Evolutionary conservation across 2,888 invertebrate species (phyloP), one percentile per base, ranked within the genome.

Genomic region (Litoditis marina): DNA sequence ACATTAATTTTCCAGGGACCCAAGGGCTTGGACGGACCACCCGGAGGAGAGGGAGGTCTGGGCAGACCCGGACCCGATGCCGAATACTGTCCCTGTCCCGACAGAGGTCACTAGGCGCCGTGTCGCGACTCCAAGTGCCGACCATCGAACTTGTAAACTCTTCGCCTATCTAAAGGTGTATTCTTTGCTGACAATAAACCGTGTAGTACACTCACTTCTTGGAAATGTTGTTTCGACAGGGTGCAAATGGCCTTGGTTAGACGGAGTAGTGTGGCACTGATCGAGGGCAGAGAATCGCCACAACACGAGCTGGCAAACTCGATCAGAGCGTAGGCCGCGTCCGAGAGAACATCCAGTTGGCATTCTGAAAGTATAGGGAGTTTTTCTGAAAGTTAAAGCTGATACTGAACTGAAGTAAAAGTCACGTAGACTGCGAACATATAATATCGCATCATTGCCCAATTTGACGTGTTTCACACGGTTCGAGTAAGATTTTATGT

Each of bases 1-100:
- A 57, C 42, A 53, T 11, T 57, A 2, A 34, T 19, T 19, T 25
- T 61, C 25, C 25, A 57, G 53, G 77, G 77, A 62, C 65, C 71
- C 46, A 63, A 60, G 44, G 78, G 78, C 62, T 56, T 66, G 19
- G 65, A 67, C 34, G 78, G 78, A 55, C 68, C 68, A 49, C 68
- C 71, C 57, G 79, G 79, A 47, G 62, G 57, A 28, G 62, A 62
- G 50, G 72, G 72, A 69, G 66, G 60, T 42, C 42, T 63, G 28
- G 72, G 72, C 49, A 44, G 72, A 39, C 72, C 72, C 36, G 72
- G 72, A 62, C 61, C 60, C 49, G 72, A 72, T 55, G 72, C 62
- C 0, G 62, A 62, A 27, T 62, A 62, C 39, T 62, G 62, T 31
- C 32, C 16, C 16, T 62, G 62, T 39, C 62, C 62, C 16, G 19